Conservation (phyloP, 2,888 invertebrate genomes). For the Bruchidius siliquastri region DNA sequence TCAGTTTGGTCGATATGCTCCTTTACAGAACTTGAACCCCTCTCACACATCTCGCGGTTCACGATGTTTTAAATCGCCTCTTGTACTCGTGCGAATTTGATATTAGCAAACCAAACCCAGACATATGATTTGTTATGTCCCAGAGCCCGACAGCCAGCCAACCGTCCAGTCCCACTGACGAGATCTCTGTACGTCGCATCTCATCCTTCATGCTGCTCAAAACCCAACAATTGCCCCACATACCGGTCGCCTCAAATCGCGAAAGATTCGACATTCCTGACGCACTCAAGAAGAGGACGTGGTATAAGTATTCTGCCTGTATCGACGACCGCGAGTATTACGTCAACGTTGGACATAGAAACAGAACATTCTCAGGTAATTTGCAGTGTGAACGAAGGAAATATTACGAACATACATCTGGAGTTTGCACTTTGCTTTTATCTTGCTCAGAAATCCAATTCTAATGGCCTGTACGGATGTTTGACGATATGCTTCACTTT, state of each 20-base stretch:
- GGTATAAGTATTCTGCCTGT: slow-evolving; percentile 59
- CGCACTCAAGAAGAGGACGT: slow-evolving; percentile 50
- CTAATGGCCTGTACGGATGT: too few relatives aligned
- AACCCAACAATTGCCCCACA: slow-evolving; percentile 43
- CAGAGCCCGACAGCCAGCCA: slow-evolving; percentile 47
- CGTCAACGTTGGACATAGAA: slow-evolving; percentile 57
- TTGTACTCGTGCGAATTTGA: not conserved
- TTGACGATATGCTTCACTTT: too few relatives aligned
- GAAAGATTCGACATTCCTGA: slow-evolving; percentile 37
- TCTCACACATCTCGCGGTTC: not conserved
- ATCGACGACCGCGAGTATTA: slow-evolving; percentile 50
- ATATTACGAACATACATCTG: too few relatives aligned
- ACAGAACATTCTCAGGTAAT: slow-evolving; percentile 49
- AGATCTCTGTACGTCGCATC: slow-evolving; percentile 55
- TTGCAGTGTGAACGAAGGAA: not conserved
- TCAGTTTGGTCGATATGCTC: too few relatives aligned
- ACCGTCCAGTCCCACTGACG: slow-evolving; percentile 47
- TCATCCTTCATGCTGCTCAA: slow-evolving; percentile 56
- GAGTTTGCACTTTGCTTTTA: too few relatives aligned
- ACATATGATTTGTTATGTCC: slow-evolving; percentile 13
- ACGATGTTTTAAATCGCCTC: not conserved
- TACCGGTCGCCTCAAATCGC: slow-evolving; percentile 16
- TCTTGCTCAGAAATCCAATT: too few relatives aligned
- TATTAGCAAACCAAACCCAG: not conserved
- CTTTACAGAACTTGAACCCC: too few relatives aligned